Evolutionary conservation across 2,113 vertebrate species (phyloP), one percentile per base, ranked within the genome.

Genomic region (Brachirus orientalis): DNA sequence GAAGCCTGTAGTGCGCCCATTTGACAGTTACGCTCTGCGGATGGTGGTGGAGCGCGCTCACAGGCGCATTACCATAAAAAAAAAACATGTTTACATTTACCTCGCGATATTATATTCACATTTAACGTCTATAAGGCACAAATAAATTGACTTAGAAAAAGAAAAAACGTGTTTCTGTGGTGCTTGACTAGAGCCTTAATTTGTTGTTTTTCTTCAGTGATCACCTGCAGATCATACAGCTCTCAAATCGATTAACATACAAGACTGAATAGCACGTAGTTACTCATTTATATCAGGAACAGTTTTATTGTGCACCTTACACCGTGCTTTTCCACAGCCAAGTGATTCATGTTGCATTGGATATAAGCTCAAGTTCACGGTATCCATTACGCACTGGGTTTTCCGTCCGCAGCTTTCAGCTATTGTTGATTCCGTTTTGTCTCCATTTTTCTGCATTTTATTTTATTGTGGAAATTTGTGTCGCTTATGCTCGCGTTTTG

Each of bases 371-470:
- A 43, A 63, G 52, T 59, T 53, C 46, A 45, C 20, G n/a, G 59
- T 41, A 54, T 79, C 69, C 62, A 51, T 79, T 60, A 22, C 61
- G 63, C 56, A 16, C 38, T 18, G n/a, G 48, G 10, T 54, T 40
- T 37, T 48, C 48, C 63, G 58, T 52, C 19, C 47, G 35, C 1
- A n/a, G 55, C 52, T 69, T 37, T 12, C 4, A 58, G 45, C 70
- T 44, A 19, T 62, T 86, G 69, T 79, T 84, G 69, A 73, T 66
- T 37, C 54, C 53, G 52, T 79, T 81, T 63, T 41, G 19, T 63
- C n/a, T 61, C 5, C 45, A 3, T 18, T 7, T 46, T 10, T 28
- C 28, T 28, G 28, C 28, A 28, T 28, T 28, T 6, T 28, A 0
- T 28, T 3, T 28, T 28, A 6, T 28, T 56, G 37, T 69, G 59